Conservation (phyloP, 2,797 vertebrate genomes). For the Acrocephalus scirpaceus region DNA sequence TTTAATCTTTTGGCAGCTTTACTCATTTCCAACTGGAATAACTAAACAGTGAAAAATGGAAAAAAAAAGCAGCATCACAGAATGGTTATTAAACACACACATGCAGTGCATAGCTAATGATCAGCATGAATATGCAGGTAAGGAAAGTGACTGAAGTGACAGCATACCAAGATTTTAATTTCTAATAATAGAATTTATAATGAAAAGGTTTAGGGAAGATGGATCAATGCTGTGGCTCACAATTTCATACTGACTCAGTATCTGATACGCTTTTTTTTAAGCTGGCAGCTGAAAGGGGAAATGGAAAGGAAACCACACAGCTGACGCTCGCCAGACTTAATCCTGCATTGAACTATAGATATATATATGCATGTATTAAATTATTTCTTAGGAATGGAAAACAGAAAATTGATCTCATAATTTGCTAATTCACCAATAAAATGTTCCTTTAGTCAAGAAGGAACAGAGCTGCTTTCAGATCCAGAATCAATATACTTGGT, state of each 20-base stretch:
- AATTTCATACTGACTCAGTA: not conserved
- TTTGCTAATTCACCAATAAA: not conserved
- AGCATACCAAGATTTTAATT: not conserved
- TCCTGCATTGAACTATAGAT: not conserved
- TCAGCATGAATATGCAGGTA: not conserved
- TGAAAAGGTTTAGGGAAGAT: not conserved
- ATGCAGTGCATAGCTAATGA: conserved; percentile 5
- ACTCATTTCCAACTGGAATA: not conserved
- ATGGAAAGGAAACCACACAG: not conserved
- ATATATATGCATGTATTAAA: not conserved
- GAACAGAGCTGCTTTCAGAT: not conserved
- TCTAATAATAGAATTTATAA: not conserved
- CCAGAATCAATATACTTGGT: not conserved
- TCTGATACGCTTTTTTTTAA: not conserved
- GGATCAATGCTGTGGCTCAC: not conserved
- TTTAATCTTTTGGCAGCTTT: not conserved
- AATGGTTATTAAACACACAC: not conserved
- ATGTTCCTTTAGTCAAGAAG: not conserved
- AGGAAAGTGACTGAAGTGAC: not conserved
- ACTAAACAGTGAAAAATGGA: not conserved
- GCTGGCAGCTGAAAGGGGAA: not conserved
- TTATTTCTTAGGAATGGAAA: not conserved
- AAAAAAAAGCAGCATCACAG: not conserved
- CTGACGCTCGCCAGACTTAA: not conserved
- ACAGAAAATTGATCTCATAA: not conserved